Evolutionary conservation across 2,888 invertebrate genomes (phyloP), one percentile per base, ranked within the genome.

Genomic region (Bembecia ichneumoniformis): DNA sequence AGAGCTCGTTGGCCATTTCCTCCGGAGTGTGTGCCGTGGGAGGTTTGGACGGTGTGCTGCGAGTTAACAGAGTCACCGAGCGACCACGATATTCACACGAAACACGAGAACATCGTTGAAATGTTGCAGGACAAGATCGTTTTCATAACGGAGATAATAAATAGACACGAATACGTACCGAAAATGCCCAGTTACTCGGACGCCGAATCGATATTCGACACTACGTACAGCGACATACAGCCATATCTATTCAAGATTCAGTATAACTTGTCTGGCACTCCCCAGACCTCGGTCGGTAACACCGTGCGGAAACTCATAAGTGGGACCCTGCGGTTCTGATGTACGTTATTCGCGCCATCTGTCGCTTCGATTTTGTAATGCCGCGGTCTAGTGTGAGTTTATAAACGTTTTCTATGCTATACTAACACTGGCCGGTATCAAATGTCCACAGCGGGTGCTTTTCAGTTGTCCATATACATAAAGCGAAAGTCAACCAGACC

Each of bases 181-280:
- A 96, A 97, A 83, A 96, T 97, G 91, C 98, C 98, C 56, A 94
- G 92, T 73, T 94, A 95, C 73, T 93, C 93, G 15, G 97, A 99
- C 76, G 88, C 98, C 55, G 96, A 97, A 76, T 90, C 96, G 56
- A 93, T 99, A 60, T 99, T 98, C 78, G 98, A 99, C 79, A 97
- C 96, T 14, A 91, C 94, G 35, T 97, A 94, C 83, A 87, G 92
- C 1, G 98, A 99, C 78, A 94, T 98, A 49, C 98, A 99, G 81
- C 99, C 99, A 49, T 99, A 98, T 84, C 89, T 98, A 59, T 98
- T 97, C 87, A 97, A 96, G 88, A 92, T 98, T 68, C 92, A 94
- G 60, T 95, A 94, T 76, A 93, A 93, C 52, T 89, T 95, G 52
- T 91, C 93, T 43, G 94, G 94, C 51, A 93, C 95, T 50, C 90